Base-by-base conservation (phyloP, 2,888 invertebrate species). In the Parochlus steinenii region DNA sequence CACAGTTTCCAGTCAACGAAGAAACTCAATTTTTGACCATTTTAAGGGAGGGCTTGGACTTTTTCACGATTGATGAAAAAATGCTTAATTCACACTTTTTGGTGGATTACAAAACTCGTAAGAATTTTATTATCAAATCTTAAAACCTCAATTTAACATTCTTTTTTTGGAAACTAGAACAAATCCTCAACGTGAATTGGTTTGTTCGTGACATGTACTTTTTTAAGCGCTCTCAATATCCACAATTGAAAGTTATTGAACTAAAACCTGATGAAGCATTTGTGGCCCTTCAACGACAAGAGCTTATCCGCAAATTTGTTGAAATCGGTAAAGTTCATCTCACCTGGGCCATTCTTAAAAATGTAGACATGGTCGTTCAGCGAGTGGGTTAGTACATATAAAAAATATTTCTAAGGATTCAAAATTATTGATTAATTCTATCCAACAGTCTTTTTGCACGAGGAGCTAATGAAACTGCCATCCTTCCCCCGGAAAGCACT, bases 71-170 rank as follows among this genome's bases (percentile, higher is more conserved):
- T 41, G 87, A 92, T 24, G 92, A 93, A 48, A 69, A 73, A 39
- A 72, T 81, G 45, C 82, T 92, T 33, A 74, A 76, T 43, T 82
- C 87, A 55, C 90, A 89, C 54, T 95, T 92, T 50, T 64, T 99
- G n/a, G 85, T 95, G 2, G 98, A 99, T 55, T 85, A 92, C 45
- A 97, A 97, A 67, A 95, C 95, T 37, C 89, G 95, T 95, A 65
- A 72, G 75, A 62, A 37, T 24, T 32, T 42, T 36, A 14, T 32
- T 20, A 11, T 6, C 7, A 31, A 7, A 30, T 23, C 18, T 14
- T 8, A 25, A 8, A 10, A 18, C 22, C 19, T n/a, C 17, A 35
- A 30, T 15, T 22, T 10, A 31, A 20, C 10, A 14, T 25, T 5
- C 10, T 25, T 12, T 22, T 43, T 33, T 16, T 30, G 25, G 29